Percentiles rank a stretch among this genome's conserved stretches.
Conservation (phyloP, 1,140 invertebrate species). For the Listronotus oregonensis region DNA sequence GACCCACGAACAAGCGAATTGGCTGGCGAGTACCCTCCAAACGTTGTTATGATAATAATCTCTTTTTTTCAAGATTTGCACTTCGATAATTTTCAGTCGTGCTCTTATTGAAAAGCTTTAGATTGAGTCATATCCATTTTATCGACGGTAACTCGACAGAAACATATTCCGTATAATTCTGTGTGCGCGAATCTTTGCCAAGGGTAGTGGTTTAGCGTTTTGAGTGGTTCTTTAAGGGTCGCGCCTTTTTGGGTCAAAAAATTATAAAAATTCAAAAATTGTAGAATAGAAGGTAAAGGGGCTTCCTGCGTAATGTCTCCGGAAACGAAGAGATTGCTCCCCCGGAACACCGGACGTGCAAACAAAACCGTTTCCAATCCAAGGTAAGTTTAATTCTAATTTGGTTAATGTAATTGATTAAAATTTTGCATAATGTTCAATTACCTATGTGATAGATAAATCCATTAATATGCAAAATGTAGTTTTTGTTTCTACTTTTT, state of each 20-base stretch:
- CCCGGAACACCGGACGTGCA: slow-evolving; percentile 77
- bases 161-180: not conserved
- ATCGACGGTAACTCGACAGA: slow-evolving; percentile 6
- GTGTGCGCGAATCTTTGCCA: slow-evolving; percentile 14
- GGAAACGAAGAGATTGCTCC: slow-evolving; percentile 66
- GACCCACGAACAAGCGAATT: not conserved
- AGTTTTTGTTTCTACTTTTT: too few relatives aligned
- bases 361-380: slow-evolving; percentile 83
- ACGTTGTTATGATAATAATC: not conserved
- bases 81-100: slow-evolving; percentile 13
- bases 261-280: slow-evolving; percentile 38
- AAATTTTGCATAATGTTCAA: too few relatives aligned
- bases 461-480: too few relatives aligned
- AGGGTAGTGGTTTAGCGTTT: slow-evolving; percentile 50
- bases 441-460: too few relatives aligned
- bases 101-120: not conserved
- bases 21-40: not conserved
- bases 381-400: slow-evolving; percentile 61
- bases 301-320: slow-evolving; percentile 69
- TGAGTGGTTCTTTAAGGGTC: slow-evolving; percentile 52
- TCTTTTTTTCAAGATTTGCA: slow-evolving; percentile 16
- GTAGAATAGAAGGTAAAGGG: slow-evolving; percentile 57
- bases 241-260: slow-evolving; percentile 38
- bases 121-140: slow-evolving; percentile 10
- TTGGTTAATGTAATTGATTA: too few relatives aligned